These are phyloP conservation scores for Noturus placidus DNA, from an alignment of 2,113 vertebrate species.

Conservation along the genomic window DNA sequence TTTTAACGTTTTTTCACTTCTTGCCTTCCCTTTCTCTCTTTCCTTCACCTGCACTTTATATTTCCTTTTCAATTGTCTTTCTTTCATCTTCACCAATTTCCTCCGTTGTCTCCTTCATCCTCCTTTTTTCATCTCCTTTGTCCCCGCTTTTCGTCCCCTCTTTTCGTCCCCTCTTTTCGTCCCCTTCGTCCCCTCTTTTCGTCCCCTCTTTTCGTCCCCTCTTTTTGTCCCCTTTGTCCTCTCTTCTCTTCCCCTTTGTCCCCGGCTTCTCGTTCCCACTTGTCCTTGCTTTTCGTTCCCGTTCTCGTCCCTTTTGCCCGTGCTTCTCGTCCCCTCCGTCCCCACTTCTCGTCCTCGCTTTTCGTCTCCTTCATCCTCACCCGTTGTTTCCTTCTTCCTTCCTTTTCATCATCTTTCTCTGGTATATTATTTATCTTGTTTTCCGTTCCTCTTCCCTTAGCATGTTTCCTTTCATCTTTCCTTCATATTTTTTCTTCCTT, in stretches of 20 bases:
- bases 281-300: not conserved
- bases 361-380: not conserved
- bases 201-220: no score
- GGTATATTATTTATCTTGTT: not conserved
- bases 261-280: not conserved
- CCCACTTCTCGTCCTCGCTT: not conserved
- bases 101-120: no score
- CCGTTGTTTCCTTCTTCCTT: not conserved
- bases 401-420: not conserved
- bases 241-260: no score
- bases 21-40: not conserved
- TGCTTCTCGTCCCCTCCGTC: not conserved
- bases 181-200: no score
- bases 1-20: not conserved
- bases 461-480: not conserved
- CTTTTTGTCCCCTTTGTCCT: no score
- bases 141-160: not conserved
- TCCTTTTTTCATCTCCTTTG: not conserved
- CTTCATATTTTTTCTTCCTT: not conserved
- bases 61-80: not conserved
- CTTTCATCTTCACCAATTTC: not conserved
- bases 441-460: not conserved
- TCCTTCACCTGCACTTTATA: not conserved
- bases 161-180: accelerated
- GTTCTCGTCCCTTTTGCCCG: no score